phyloP scores from a whole-genome alignment of 2,113 vertebrate genomes.

The Xiphophorus hellerii region DNA sequence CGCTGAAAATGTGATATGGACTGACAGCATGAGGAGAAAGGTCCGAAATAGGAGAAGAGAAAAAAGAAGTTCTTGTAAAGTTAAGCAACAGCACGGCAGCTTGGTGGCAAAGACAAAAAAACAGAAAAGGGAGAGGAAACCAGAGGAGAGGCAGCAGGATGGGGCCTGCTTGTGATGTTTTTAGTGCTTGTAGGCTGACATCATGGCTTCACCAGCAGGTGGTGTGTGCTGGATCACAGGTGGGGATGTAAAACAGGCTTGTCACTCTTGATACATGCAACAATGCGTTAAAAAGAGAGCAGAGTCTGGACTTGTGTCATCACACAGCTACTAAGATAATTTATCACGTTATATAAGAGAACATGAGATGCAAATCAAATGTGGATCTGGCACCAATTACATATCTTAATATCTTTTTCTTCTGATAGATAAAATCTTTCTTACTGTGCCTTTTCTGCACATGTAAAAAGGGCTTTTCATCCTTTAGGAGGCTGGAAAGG shows the following conservation, averaged over 20 bases:
- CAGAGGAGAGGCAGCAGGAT: slow-evolving; percentile 58
- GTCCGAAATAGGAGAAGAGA: background rate
- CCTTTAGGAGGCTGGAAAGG: background rate
- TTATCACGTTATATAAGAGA: background rate
- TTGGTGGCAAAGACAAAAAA: background rate
- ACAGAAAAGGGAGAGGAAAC: slow-evolving; percentile 27
- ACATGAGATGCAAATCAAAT: background rate
- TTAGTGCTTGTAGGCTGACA: slow-evolving; percentile 66
- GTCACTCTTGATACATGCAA: slow-evolving; percentile 33
- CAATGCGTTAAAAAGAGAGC: background rate
- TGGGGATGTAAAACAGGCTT: slow-evolving; percentile 42
- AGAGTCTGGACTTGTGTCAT: slow-evolving; percentile 1
- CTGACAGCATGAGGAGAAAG: background rate
- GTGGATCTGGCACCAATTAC: background rate
- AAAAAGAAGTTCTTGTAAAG: background rate
- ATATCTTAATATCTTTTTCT: no score
- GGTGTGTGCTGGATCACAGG: slow-evolving; percentile 60
- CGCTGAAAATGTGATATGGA: slow-evolving; percentile 10
- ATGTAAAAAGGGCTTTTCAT: background rate
- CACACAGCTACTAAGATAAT: background rate
- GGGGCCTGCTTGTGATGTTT: slow-evolving; percentile 70
- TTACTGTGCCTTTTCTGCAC: background rate
- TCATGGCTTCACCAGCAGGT: slow-evolving; percentile 66
- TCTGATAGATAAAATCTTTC: background rate
- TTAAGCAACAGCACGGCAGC: background rate